A percentile compares a stretch with the other conserved stretches of the same genome.
phyloP scores from a whole-genome alignment of 2,888 invertebrate genomes.

The Ametastegia equiseti region DNA sequence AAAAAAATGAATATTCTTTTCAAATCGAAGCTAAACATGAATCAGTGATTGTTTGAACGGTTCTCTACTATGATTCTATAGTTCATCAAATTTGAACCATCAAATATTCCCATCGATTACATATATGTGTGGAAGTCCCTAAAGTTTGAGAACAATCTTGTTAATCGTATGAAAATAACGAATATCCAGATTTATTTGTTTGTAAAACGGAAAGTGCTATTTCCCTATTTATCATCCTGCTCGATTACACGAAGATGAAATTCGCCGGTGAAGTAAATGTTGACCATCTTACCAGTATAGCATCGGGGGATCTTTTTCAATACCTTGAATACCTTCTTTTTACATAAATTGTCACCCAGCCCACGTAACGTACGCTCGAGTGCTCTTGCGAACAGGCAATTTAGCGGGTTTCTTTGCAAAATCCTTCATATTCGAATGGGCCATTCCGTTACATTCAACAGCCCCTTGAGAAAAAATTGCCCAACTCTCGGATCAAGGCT shows the following conservation, averaged over 20 bases:
- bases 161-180: not conserved
- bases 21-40: not conserved
- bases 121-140: not conserved
- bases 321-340: constrained; percentile 5
- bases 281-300: not conserved
- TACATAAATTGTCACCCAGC: constrained; percentile 54
- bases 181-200: not conserved
- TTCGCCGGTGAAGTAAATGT: not conserved
- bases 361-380: constrained; percentile 56
- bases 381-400: constrained; percentile 34
- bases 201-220: too few relatives aligned
- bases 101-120: not conserved
- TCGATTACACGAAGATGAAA: not conserved
- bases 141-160: not conserved
- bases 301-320: not conserved
- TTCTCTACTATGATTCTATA: not conserved
- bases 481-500: constrained; percentile 34
- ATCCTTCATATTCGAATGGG: constrained; percentile 42
- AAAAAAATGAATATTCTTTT: not conserved
- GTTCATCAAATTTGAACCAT: not conserved
- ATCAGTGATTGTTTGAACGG: not conserved
- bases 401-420: constrained; percentile 38
- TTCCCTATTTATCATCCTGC: not conserved
- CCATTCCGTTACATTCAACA: constrained; percentile 27
- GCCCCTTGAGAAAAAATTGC: constrained; percentile 31